Conservation (phyloP, 2,797 vertebrate species). For the Pangasius krempfi region DNA sequence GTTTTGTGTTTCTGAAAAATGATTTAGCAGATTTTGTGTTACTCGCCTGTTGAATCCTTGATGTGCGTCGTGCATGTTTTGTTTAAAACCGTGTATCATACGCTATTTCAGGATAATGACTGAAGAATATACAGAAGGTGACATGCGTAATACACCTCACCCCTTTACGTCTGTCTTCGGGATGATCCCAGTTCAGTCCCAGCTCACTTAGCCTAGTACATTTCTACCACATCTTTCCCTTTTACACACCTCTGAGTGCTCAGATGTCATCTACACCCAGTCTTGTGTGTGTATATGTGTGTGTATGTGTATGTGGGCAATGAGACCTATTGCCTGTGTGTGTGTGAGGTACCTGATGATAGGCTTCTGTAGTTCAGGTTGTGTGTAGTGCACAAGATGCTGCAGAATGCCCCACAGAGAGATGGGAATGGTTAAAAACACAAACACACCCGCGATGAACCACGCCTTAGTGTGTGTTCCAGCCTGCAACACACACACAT, state of each 20-base stretch:
- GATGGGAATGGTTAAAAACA: constrained; percentile 95
- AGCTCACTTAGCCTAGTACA: background rate
- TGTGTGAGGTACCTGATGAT: constrained; percentile 88
- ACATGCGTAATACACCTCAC: background rate
- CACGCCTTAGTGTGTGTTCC: constrained; percentile 81
- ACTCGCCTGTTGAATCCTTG: background rate
- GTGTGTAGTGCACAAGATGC: constrained; percentile 96
- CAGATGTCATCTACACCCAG: background rate
- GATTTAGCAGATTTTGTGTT: background rate
- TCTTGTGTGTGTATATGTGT: background rate
- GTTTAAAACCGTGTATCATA: background rate
- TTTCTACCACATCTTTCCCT: background rate
- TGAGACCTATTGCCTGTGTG: background rate
- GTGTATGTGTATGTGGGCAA: background rate
- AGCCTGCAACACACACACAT: constrained; percentile 34
- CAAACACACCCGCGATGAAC: constrained; percentile 97
- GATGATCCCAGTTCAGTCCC: background rate
- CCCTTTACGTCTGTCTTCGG: background rate
- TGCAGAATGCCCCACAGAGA: constrained; percentile 97
- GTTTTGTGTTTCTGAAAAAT: background rate
- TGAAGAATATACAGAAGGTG: background rate
- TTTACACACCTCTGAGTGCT: background rate
- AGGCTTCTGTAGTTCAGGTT: constrained; percentile 96
- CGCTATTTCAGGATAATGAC: background rate
- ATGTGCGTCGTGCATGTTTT: background rate